Evolutionary conservation across 2,888 invertebrate species (phyloP).

Genomic region (Molorchus minor): DNA sequence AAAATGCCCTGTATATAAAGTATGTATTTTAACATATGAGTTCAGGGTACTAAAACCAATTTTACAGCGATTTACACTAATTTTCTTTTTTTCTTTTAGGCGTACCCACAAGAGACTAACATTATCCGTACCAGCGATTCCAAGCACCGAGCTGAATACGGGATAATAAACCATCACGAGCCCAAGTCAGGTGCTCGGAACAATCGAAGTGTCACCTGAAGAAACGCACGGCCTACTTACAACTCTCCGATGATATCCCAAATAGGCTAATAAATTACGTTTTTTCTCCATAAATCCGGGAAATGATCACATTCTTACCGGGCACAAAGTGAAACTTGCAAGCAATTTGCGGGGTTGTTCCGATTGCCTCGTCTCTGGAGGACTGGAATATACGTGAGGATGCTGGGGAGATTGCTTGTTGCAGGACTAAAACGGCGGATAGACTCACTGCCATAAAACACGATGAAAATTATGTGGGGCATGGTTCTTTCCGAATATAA

Average conservation of each 20-base stretch:
- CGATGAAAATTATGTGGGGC: neutral
- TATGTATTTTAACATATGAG: too few relatives aligned
- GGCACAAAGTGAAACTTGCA: conserved; percentile 57
- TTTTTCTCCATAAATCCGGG: conserved; percentile 56
- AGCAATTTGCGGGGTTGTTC: conserved; percentile 55
- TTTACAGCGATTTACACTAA: too few relatives aligned
- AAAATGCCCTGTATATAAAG: too few relatives aligned
- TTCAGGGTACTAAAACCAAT: too few relatives aligned
- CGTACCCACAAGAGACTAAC: too few relatives aligned
- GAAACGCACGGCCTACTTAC: conserved; percentile 52
- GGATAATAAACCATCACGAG: conserved; percentile 16
- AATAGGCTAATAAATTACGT: conserved; percentile 56
- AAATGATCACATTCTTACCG: conserved; percentile 57
- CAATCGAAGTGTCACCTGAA: conserved; percentile 57
- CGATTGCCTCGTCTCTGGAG: conserved; percentile 7
- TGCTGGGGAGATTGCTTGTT: conserved; percentile 4
- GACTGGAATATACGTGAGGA: conserved; percentile 6
- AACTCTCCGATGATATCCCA: conserved; percentile 48
- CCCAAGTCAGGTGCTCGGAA: conserved; percentile 57
- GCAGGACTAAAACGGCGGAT: neutral
- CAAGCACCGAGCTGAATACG: too few relatives aligned
- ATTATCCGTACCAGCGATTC: too few relatives aligned
- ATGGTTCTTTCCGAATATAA: neutral
- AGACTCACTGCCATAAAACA: neutral
- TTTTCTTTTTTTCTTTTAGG: too few relatives aligned